Conservation (phyloP, 2,888 invertebrate genomes). For the Saturnia pavonia region DNA sequence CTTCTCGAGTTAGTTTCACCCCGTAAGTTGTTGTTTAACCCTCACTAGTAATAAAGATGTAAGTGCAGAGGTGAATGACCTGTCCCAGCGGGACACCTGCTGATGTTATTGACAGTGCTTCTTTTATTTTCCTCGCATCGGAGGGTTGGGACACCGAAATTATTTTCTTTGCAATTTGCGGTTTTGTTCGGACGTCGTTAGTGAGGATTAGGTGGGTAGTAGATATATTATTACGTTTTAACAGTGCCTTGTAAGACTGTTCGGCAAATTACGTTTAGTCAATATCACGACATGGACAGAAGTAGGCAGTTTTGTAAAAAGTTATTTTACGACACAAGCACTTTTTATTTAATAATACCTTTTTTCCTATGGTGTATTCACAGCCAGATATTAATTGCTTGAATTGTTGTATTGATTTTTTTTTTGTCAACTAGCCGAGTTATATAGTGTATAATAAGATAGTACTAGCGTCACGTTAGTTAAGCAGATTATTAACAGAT, state of each 20-base stretch:
- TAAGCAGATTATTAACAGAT: no score
- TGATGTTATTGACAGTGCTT: slow-evolving; percentile 78
- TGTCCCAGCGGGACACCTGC: slow-evolving; percentile 70
- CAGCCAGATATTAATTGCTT: no score
- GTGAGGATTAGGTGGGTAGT: slow-evolving; percentile 20
- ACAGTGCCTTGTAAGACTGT: slow-evolving; percentile 9
- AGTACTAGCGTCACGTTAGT: no score
- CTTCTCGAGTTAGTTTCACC: slow-evolving; percentile 28
- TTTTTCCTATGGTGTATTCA: no score
- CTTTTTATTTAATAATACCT: neutral
- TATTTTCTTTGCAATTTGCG: slow-evolving; percentile 32
- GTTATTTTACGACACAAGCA: neutral
- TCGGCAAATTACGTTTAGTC: slow-evolving; percentile 11
- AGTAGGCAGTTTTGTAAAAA: neutral
- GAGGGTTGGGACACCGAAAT: slow-evolving; percentile 43
- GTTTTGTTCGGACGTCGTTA: slow-evolving; percentile 20
- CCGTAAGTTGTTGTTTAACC: slow-evolving; percentile 43
- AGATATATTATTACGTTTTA: slow-evolving; percentile 15
- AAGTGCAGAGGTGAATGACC: slow-evolving; percentile 66
- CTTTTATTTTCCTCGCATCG: slow-evolving; percentile 65
- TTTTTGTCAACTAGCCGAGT: no score
- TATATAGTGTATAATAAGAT: no score
- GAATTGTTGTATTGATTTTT: no score
- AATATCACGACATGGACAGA: neutral
- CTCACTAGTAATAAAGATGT: slow-evolving; percentile 40